Conservation (phyloP, 2,113 vertebrate species). For the Circaetus cinerascens region DNA sequence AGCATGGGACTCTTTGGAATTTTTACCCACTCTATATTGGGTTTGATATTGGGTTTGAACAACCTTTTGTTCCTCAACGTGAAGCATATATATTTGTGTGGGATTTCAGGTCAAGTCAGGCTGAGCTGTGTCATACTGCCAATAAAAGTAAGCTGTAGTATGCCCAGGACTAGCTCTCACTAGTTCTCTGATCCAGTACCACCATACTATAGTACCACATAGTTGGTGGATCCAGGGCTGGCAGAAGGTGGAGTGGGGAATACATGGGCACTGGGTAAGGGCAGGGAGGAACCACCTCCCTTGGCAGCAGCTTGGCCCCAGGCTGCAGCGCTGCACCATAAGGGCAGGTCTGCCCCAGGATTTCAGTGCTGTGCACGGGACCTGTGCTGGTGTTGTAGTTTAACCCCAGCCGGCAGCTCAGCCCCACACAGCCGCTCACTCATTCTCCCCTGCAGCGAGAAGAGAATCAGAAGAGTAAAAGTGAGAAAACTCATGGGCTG, state of each 20-base stretch:
- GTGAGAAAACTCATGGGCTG: no score
- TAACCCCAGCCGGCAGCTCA: no score
- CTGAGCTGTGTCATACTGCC: neutral
- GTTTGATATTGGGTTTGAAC: neutral
- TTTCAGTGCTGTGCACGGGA: neutral
- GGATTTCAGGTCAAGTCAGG: neutral
- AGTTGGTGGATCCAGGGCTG: neutral
- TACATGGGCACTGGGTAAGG: neutral
- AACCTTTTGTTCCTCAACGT: neutral
- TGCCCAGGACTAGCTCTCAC: neutral
- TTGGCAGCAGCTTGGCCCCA: neutral
- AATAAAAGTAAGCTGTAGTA: neutral
- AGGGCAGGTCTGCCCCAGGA: neutral
- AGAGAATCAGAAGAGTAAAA: no score
- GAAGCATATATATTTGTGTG: neutral
- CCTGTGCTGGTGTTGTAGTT: no score
- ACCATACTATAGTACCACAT: rapidly evolving
- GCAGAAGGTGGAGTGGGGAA: neutral
- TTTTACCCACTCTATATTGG: neutral
- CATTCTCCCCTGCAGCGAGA: no score
- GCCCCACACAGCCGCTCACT: no score
- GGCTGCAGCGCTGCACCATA: neutral
- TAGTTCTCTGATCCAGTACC: neutral
- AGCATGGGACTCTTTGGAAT: neutral
- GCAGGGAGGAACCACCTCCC: neutral